These are phyloP conservation scores for Jordanella pulchra DNA, from an alignment of 2,797 vertebrate species.

Conservation along the genomic window DNA sequence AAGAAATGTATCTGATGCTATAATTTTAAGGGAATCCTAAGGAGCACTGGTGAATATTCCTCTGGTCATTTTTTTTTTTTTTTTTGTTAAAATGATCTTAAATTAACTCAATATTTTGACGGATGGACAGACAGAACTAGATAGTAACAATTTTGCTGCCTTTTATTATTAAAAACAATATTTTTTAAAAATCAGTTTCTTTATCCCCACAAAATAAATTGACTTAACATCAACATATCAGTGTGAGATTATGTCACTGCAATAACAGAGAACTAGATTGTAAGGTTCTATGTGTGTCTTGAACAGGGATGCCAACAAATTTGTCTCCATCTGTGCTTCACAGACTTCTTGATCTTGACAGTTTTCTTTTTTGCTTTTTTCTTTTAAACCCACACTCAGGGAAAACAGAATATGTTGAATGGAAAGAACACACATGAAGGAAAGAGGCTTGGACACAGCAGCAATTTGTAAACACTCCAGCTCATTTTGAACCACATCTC, in stretches of 20 bases:
- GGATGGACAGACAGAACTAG: too few species aligned
- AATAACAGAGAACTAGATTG: not conserved
- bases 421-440: not conserved
- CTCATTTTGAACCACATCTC: conserved; percentile 45
- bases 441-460: conserved; percentile 20
- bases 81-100: too few species aligned
- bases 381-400: not conserved
- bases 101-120: too few species aligned
- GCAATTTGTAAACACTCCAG: conserved; percentile 44
- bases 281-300: not conserved
- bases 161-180: too few species aligned
- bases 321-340: not conserved
- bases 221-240: not conserved
- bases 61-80: too few species aligned
- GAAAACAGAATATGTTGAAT: conserved; percentile 8
- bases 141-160: too few species aligned
- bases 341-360: conserved; percentile 32
- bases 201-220: not conserved
- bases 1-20: too few species aligned
- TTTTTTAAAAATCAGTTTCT: too few species aligned
- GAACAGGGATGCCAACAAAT: not conserved
- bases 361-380: not conserved
- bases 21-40: too few species aligned
- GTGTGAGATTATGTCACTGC: not conserved
- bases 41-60: too few species aligned